Base-by-base conservation (phyloP, 1,140 invertebrate genomes). In the Ceratosolen solmsi region DNA sequence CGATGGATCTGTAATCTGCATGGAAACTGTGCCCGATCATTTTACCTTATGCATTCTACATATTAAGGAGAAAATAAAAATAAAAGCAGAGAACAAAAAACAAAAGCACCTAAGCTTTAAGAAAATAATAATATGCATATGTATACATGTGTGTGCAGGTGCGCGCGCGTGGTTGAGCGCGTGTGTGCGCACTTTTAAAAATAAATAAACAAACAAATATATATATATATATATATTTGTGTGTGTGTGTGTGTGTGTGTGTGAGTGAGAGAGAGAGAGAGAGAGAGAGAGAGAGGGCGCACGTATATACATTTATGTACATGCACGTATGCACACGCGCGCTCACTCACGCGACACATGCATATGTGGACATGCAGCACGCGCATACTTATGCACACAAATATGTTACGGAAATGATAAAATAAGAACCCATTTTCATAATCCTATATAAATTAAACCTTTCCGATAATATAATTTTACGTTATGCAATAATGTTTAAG, bases 91-190 rank as follows among this genome's bases (percentile, higher is more conserved):
- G 49, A 30, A 58, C 33, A 22, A 46, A 79, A 65, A 30, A 58
- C 33, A 22, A 46, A 79, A 58, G 70, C 68, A 63, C 20, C n/a
- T 60, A 30, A 51, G 56, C 54, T 80, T 80, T 73, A 46, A 30
- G 17, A 9, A 70, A 27, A 51, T 84, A 86, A 60, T 27, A n/a
- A n/a, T 9, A 30, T 63, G 72, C 84, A 82, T 83, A 60, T 83
- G 84, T 76, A 84, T 84, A 73, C 70, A 80, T 30, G 80, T 79
- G 82, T 84, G 70, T 70, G 79, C n/a, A 82, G n/a, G n/a, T n/a
- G n/a, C n/a, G n/a, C n/a, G n/a, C n/a, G n/a, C n/a, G n/a, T n/a
- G n/a, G n/a, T n/a, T n/a, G n/a, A n/a, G n/a, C n/a, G n/a, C n/a
- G n/a, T n/a, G n/a, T n/a, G n/a, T n/a, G n/a, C n/a, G n/a, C n/a